These are phyloP conservation scores for Mycalesis mineus DNA, from an alignment of 2,888 invertebrate species.

Conservation along the genomic window DNA sequence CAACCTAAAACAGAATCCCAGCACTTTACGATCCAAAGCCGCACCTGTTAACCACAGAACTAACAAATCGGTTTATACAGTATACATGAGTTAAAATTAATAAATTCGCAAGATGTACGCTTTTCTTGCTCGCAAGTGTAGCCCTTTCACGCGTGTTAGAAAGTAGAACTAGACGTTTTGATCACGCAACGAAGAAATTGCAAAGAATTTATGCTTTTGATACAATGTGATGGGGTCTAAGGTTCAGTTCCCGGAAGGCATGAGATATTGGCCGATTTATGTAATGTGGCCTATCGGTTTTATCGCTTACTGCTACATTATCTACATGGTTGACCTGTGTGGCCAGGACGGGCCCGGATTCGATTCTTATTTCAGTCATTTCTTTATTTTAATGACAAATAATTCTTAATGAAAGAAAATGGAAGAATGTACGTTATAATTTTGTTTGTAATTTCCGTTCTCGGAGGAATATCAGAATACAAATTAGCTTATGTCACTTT, in stretches of 20 bases:
- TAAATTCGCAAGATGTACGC: background rate
- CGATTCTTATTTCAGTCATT: background rate
- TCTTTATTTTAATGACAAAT: no score
- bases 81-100: background rate
- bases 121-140: conserved; percentile 46
- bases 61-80: no score
- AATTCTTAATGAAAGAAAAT: no score
- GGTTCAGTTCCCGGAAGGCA: conserved; percentile 51
- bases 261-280: conserved; percentile 33
- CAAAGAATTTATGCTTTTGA: conserved; percentile 75
- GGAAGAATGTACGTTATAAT: no score
- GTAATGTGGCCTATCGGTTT: conserved; percentile 15
- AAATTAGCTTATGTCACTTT: no score
- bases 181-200: conserved; percentile 75
- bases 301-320: conserved; percentile 2
- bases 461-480: no score
- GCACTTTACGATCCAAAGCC: no score
- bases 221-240: conserved; percentile 59
- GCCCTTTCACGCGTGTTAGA: conserved; percentile 75
- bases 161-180: conserved; percentile 66
- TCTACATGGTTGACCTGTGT: background rate
- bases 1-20: no score
- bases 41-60: no score
- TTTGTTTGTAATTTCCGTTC: no score
- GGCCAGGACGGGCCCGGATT: background rate